These are phyloP conservation scores for Apeira syringaria DNA, from an alignment of 2,888 invertebrate species.

Conservation along the genomic window DNA sequence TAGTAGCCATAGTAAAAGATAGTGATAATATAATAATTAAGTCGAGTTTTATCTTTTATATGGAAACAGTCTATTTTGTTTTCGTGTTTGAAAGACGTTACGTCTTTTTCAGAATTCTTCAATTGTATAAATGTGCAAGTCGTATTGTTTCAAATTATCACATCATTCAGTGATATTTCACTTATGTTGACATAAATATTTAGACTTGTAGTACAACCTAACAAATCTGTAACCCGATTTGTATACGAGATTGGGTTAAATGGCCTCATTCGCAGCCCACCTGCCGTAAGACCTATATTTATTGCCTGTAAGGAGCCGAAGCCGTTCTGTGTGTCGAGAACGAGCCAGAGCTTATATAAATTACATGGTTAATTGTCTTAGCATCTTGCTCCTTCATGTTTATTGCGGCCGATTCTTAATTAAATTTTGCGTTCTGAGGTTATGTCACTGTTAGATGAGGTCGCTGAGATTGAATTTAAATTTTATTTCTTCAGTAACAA, in stretches of 20 bases:
- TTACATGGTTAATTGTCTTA: conserved; percentile 4
- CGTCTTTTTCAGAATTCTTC: too few species aligned
- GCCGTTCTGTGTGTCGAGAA: neutral
- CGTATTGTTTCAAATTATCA: too few species aligned
- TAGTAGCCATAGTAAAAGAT: too few species aligned
- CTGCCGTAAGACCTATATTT: conserved; percentile 36
- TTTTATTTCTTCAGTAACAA: too few species aligned
- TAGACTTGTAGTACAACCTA: conserved; percentile 8
- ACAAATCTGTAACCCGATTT: neutral
- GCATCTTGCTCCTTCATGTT: conserved; percentile 1
- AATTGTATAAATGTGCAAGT: too few species aligned
- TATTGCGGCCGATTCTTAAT: neutral
- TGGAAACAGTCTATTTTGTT: too few species aligned
- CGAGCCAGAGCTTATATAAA: conserved; percentile 8
- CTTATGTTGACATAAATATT: neutral
- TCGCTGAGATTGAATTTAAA: too few species aligned
- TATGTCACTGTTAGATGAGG: neutral
- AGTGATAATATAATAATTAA: too few species aligned
- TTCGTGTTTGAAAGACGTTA: too few species aligned
- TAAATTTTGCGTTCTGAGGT: neutral
- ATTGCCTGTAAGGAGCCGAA: conserved; percentile 25
- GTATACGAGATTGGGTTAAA: conserved; percentile 20
- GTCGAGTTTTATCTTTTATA: too few species aligned
- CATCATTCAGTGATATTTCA: conserved; percentile 3
- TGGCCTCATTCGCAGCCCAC: conserved; percentile 34